Base-by-base conservation (phyloP, 2,797 vertebrate species). In the Enteromius afrohamiltoni region DNA sequence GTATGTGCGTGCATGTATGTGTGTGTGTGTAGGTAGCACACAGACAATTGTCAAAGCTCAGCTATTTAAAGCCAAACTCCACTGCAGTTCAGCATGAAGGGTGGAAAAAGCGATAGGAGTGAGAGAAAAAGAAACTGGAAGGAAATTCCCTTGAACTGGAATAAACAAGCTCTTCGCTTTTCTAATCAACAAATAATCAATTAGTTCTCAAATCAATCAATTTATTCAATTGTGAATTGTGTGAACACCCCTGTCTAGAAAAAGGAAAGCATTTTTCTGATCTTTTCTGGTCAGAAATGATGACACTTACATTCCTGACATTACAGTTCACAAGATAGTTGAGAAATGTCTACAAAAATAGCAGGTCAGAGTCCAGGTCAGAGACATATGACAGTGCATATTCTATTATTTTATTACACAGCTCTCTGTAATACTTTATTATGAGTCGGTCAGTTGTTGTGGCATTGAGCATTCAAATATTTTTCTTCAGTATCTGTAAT, bases 31-130 rank as follows among this genome's bases (percentile, higher is more conserved):
- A 79, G 69, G 79, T 77, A 81, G 79, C 77, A 85, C 85, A 87
- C 85, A 87, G 85, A 85, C 76, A 77, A 80, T 88, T 89, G 85
- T 85, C 85, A 87, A 87, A 82, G 85, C 83, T 81, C 77, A 65
- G 86, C 86, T 88, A 90, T 88, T 88, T 89, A 88, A 90, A 84
- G 85, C 82, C 65, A 84, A 89, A 88, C 79, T 89, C 87, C 71
- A 83, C n/a, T 34, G 84, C 80, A 55, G 85, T 80, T 86, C 86
- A 87, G 86, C 83, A 77, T 62, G 77, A 84, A 84, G 42, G 42
- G 19, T 80, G 73, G 14, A 71, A 51, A 62, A 65, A 65, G 26
- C 13, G 31, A 49, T 55, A 34, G 75, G 75, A 83, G 77, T 45
- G 13, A 73, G 29, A 70, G 40, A 79, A 75, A 82, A 71, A 82